Base-by-base conservation (phyloP, 2,888 invertebrate genomes). In the Stenodema calcarata region DNA sequence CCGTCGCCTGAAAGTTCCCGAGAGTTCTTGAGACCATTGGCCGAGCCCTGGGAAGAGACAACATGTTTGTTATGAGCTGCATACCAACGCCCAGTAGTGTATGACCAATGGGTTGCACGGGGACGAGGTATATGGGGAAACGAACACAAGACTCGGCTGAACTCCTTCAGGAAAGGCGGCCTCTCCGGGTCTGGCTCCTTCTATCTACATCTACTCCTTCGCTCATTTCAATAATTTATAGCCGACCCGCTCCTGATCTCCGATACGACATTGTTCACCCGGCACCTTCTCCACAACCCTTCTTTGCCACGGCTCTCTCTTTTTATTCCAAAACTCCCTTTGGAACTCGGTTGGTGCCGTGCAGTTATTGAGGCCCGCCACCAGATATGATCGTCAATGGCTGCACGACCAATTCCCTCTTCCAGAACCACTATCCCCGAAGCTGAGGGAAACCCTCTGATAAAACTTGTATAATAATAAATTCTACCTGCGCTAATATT, bases 161-260 rank as follows among this genome's bases (percentile, higher is more conserved):
- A 50, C 80, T 80, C 80, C 84, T 73, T 42, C n/a, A 28, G 75
- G 73, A 73, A 84, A 84, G 84, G 73, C 84, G 84, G 84, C 27
- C 84, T 30, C 47, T 42, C 73, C 47, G 4, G 62, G 82, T 82
- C 62, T 42, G 84, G 47, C 75, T 70, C 70, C 69, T 70, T 84
- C 84, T 84, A 84, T 84, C 84, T 84, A 84, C 70, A 84, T 84
- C 84, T 84, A 35, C 84, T 84, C 84, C 75, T 84, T 84, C 84
- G 84, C 84, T 84, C 84, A 84, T 84, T 84, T 84, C 84, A 84
- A 84, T 84, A 84, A 84, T 84, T 84, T 84, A 84, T 84, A 84
- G 84, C 75, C 75, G 84, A 84, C 84, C 73, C 84, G 84, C 84
- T 84, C 73, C 84, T 84, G 84, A 84, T 84, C 84, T 84, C 84